Conservation (phyloP, 2,113 vertebrate species). For the Nycticryphes semicollaris region DNA sequence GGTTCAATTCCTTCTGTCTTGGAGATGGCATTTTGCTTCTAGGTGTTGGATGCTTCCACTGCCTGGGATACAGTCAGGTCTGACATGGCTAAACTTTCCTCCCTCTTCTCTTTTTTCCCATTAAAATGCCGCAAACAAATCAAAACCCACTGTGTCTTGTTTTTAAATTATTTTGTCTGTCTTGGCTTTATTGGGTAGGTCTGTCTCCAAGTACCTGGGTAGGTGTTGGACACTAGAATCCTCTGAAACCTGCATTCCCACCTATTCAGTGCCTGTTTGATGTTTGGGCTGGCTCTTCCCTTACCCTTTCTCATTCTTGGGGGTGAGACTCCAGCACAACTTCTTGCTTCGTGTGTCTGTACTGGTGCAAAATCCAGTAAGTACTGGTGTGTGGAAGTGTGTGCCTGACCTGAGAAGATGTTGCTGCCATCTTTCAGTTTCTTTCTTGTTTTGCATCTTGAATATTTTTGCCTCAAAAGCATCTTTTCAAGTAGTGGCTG, state of each 20-base stretch:
- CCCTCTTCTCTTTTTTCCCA: neutral
- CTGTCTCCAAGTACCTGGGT: accelerated
- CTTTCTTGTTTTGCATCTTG: neutral
- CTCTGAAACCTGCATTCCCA: neutral
- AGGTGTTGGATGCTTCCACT: neutral
- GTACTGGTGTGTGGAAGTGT: accelerated
- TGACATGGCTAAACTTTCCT: neutral
- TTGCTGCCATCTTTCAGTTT: neutral
- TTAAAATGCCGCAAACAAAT: neutral
- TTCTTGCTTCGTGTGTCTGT: neutral
- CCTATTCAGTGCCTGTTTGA: neutral
- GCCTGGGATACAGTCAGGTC: neutral
- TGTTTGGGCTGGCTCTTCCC: neutral
- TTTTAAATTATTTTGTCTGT: neutral
- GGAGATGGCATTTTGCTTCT: neutral
- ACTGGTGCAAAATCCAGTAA: no score
- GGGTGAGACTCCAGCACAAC: neutral
- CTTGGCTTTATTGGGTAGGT: neutral
- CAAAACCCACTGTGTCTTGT: neutral
- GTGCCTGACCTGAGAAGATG: neutral
- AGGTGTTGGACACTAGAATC: neutral
- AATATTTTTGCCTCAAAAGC: neutral
- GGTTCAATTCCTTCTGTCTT: neutral
- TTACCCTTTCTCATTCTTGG: neutral
- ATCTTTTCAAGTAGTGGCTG: neutral